These are phyloP conservation scores for Caranx ignobilis DNA, from an alignment of 2,113 vertebrate genomes.

Conservation along the genomic window DNA sequence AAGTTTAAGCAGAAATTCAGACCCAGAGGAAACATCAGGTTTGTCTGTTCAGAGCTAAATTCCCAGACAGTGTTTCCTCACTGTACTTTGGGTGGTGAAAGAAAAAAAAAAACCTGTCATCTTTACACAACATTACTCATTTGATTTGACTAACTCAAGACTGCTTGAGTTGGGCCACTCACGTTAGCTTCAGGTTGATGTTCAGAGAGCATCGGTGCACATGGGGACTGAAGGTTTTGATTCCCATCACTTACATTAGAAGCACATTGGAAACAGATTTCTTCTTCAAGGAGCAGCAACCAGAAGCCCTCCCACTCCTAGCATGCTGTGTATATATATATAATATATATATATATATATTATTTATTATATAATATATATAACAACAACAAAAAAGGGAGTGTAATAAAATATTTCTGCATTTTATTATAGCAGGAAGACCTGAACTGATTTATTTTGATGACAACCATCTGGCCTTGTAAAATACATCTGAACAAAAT, in stretches of 20 bases:
- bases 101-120: not conserved
- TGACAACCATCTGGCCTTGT: not conserved
- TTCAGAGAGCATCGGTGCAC: not conserved
- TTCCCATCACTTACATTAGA: too few relatives aligned
- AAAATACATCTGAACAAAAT: not conserved
- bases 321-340: too few relatives aligned
- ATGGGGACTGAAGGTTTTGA: not conserved
- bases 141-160: not conserved
- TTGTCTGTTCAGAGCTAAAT: not conserved
- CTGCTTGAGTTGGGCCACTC: not conserved
- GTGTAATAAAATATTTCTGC: not conserved
- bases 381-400: not conserved
- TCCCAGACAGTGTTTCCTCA: not conserved
- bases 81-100: not conserved
- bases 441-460: not conserved
- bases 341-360: too few relatives aligned
- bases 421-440: slow-evolving; percentile 5
- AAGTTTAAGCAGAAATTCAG: not conserved
- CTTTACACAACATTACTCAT: not conserved
- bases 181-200: not conserved
- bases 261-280: not conserved
- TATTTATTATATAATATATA: too few relatives aligned
- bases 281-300: not conserved
- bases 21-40: not conserved
- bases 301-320: too few relatives aligned